Conservation (phyloP, 2,888 invertebrate genomes). For the Calameuta pallipes region DNA sequence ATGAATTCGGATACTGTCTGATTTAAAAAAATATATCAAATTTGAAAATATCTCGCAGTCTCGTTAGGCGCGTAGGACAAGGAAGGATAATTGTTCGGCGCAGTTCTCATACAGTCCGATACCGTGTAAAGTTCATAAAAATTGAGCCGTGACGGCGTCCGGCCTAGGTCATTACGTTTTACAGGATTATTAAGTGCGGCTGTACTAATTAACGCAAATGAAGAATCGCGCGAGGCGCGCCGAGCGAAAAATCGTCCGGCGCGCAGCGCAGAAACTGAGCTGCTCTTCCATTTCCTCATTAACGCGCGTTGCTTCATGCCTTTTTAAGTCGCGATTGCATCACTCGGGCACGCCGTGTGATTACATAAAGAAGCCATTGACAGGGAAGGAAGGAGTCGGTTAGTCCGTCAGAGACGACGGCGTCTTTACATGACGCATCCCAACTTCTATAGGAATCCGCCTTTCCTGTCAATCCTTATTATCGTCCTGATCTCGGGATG, state of each 20-base stretch:
- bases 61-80: not conserved
- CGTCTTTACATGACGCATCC: not conserved
- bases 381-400: slow-evolving; percentile 1
- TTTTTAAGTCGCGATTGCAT: not conserved
- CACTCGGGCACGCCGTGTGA: not conserved
- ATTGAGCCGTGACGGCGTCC: not conserved
- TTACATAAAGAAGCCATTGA: slow-evolving; percentile 7
- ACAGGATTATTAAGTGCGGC: not conserved
- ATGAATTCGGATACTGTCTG: too few relatives aligned
- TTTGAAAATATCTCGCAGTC: not conserved
- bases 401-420: not conserved
- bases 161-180: not conserved
- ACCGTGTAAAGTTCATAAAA: not conserved
- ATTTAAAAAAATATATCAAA: too few relatives aligned
- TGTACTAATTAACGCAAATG: not conserved
- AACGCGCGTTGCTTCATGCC: not conserved
- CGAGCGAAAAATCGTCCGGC: not conserved
- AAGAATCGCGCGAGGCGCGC: not conserved
- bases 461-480: not conserved
- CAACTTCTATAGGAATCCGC: not conserved
- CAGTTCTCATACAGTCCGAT: not conserved
- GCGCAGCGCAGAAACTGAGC: not conserved
- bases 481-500: not conserved
- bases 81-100: not conserved
- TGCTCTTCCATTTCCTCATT: not conserved